phyloP scores from a whole-genome alignment of 1,140 invertebrate genomes.

The Drosophila erecta region DNA sequence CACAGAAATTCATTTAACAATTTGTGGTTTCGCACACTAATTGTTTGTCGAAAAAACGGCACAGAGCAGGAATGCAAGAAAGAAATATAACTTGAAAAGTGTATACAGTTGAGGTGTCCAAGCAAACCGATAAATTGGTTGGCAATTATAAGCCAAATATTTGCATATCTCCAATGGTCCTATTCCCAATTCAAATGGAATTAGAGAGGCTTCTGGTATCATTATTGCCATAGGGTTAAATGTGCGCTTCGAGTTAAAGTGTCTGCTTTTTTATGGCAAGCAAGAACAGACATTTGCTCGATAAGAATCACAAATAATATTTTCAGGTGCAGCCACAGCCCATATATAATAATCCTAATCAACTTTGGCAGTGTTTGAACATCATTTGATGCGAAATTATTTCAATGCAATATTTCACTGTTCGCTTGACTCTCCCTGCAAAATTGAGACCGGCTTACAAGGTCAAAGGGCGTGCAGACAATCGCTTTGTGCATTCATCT shows the following conservation, averaged over 20 bases:
- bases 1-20: slow-evolving; percentile 68
- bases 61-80: slow-evolving; percentile 8
- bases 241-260: slow-evolving; percentile 9
- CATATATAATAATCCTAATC: not conserved
- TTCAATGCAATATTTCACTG: not conserved
- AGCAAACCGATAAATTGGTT: slow-evolving; percentile 51
- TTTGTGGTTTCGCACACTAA: slow-evolving; percentile 69
- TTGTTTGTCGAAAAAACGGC: slow-evolving; percentile 34
- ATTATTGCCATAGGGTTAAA: slow-evolving; percentile 18
- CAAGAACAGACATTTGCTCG: not conserved
- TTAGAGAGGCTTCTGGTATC: slow-evolving; percentile 28
- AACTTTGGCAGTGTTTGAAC: not conserved
- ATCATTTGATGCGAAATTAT: not conserved
- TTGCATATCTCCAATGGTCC: slow-evolving; percentile 40
- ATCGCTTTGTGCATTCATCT: slow-evolving; percentile 20
- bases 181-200: slow-evolving; percentile 43
- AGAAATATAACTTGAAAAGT: slow-evolving; percentile 25
- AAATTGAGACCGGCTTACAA: slow-evolving; percentile 6
- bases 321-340: not conserved
- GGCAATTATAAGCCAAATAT: slow-evolving; percentile 57
- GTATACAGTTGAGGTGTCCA: slow-evolving; percentile 41
- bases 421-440: not conserved
- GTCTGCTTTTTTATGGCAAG: not conserved
- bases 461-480: slow-evolving; percentile 15
- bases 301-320: not conserved